phyloP scores from a whole-genome alignment of 1,140 invertebrate genomes.

The Amphibalanus amphitrite region DNA sequence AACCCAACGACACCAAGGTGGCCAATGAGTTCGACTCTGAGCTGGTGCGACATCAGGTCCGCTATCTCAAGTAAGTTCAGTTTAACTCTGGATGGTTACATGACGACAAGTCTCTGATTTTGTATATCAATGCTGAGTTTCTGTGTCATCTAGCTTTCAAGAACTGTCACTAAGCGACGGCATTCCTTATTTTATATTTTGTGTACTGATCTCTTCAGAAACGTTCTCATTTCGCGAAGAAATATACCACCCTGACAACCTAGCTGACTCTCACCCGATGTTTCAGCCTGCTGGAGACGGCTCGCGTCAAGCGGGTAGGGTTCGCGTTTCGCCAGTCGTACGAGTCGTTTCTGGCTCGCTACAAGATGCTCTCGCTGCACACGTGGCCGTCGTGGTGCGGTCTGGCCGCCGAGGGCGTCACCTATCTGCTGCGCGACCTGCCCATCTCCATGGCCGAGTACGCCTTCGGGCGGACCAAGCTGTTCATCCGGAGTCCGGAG shows the following conservation, averaged over 20 bases:
- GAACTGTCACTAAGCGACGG: neutral
- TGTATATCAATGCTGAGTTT: too few relatives aligned
- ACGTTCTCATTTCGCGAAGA: too few relatives aligned
- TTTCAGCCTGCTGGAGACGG: conserved; percentile 42
- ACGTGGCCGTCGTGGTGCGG: conserved; percentile 53
- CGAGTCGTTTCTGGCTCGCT: conserved; percentile 43
- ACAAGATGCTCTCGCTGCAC: conserved; percentile 48
- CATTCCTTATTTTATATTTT: neutral
- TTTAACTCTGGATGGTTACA: too few relatives aligned
- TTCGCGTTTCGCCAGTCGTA: conserved; percentile 45
- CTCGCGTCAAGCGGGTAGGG: conserved; percentile 43
- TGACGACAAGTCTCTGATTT: too few relatives aligned
- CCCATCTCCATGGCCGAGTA: conserved; percentile 55
- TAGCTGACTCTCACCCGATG: too few relatives aligned
- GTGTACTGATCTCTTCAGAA: too few relatives aligned
- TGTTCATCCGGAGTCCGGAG: conserved; percentile 54
- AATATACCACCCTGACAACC: too few relatives aligned
- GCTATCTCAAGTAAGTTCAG: conserved; percentile 46
- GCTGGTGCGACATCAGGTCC: conserved; percentile 55
- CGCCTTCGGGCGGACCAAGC: conserved; percentile 49
- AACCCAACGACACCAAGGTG: conserved; percentile 54
- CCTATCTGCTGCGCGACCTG: conserved; percentile 42
- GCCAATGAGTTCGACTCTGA: conserved; percentile 48
- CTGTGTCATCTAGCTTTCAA: too few relatives aligned
- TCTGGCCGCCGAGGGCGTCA: conserved; percentile 43